Base-by-base conservation (phyloP, 2,113 vertebrate genomes). In the Phyllostomus hastatus region DNA sequence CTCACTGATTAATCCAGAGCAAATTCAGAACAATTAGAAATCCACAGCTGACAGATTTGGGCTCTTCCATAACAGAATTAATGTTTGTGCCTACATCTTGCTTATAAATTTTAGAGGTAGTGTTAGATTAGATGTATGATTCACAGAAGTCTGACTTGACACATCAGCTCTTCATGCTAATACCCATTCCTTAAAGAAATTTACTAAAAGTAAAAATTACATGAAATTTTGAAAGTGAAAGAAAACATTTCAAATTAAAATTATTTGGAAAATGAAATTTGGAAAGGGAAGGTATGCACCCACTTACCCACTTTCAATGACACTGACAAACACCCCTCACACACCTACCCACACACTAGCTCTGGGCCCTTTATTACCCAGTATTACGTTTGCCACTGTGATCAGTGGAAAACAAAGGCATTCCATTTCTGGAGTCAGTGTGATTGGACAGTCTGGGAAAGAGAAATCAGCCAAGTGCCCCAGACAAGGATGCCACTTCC, bases 121-220 rank as follows among this genome's bases (percentile, higher is more conserved):
- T 67, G 50, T 48, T 95, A 54, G 90, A 90, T 96, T 95, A 79
- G 64, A 90, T 67, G 43, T 54, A 61, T 88, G 69, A 88, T 80
- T 96, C 97, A 93, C 72, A 52, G 41, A 57, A 82, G 67, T 59
- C 54, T 35, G 70, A 92, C 54, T 66, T 95, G 78, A 95, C 69
- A 81, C 38, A 22, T 83, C 76, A 75, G 66, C 43, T 91, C 88
- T 90, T 41, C 38, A n/a, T 95, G 96, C 82, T 91, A 95, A 91
- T 46, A 76, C 35, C 48, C 35, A 93, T 83, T 89, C 90, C 90
- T 96, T 46, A 95, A 94, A 78, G 50, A 88, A 96, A 90, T 82
- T 72, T 64, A 38, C 48, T 38, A 5, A 28, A 90, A 79, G 64
- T 85, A 19, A 93, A 79, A 94, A 94, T 43, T 75, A 46, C 69